Percentiles rank a stretch among this genome's conserved stretches.
These are phyloP conservation scores for Pipistrellus pipistrellus DNA, from an alignment of 2,797 vertebrate species.

Conservation along the genomic window DNA sequence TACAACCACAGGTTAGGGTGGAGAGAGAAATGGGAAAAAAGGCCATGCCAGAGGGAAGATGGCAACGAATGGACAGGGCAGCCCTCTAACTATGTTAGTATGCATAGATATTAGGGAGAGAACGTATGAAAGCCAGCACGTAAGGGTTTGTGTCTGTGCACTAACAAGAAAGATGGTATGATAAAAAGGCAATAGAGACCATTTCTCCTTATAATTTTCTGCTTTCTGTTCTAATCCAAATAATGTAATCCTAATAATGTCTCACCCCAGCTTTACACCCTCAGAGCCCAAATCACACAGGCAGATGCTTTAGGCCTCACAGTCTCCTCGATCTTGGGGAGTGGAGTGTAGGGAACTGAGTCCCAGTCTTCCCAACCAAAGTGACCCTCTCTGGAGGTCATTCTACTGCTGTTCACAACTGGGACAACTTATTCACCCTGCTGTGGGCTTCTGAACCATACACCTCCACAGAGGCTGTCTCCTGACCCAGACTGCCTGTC, in stretches of 20 bases:
- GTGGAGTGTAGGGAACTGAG: not conserved
- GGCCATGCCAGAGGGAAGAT: not conserved
- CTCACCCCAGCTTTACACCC: not conserved
- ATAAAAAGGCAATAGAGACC: not conserved
- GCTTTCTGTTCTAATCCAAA: conserved; percentile 10
- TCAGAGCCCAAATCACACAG: not conserved
- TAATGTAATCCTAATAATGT: not conserved
- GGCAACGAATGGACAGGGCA: not conserved
- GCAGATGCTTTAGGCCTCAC: not conserved
- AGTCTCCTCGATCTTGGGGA: not conserved
- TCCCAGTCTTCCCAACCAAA: not conserved
- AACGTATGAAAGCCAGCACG: not conserved
- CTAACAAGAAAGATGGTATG: not conserved
- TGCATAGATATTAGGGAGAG: fast-evolving
- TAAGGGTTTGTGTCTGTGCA: not conserved
- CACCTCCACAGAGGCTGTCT: not conserved
- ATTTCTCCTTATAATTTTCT: not conserved
- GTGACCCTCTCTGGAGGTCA: not conserved
- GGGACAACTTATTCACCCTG: not conserved
- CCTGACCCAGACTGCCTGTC: not conserved
- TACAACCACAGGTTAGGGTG: not conserved
- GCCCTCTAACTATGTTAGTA: not conserved
- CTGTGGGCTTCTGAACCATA: not conserved
- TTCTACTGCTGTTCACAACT: not conserved
- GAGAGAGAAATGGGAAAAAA: not conserved